Evolutionary conservation across 2,888 invertebrate species (phyloP), one percentile per base, ranked within the genome.

Genomic region (Druceiella hillmani): DNA sequence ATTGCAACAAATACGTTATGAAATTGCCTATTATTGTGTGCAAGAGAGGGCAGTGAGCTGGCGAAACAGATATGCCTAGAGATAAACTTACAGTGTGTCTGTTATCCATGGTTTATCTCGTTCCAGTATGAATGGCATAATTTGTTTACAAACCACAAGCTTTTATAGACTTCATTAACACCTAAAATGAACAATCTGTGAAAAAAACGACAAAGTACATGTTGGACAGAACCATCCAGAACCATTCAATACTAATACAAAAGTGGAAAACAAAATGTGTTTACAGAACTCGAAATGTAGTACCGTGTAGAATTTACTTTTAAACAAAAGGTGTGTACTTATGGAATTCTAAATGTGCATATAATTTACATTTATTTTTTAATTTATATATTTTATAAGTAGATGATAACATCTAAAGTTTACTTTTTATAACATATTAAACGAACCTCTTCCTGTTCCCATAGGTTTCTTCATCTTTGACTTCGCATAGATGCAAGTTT

Each of bases 401-500:
- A n/a, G n/a, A n/a, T n/a, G n/a, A n/a, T n/a, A n/a, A n/a, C n/a
- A n/a, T n/a, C n/a, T n/a, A n/a, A n/a, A n/a, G n/a, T n/a, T n/a
- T n/a, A n/a, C n/a, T n/a, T n/a, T n/a, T n/a, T n/a, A n/a, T n/a
- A n/a, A n/a, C n/a, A n/a, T n/a, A n/a, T n/a, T n/a, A n/a, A n/a
- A n/a, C n/a, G n/a, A 7, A 20, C 22, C 22, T 20, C n/a, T 20
- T 20, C 22, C 22, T 20, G 22, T 20, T 20, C 22, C 22, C 22
- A 20, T 20, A 20, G 22, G 6, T n/a, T 20, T 20, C 22, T 20
- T 20, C n/a, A 20, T n/a, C n/a, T 20, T 20, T 20, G n/a, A 20
- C 22, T 20, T 20, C 22, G 22, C 22, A 20, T 7, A 20, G 22
- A 20, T 7, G 22, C 22, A 20, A 20, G 22, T n/a, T 6, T 20